These are phyloP conservation scores for Oscheius sp. DNA, from an alignment of 2,888 invertebrate genomes.

Conservation along the genomic window DNA sequence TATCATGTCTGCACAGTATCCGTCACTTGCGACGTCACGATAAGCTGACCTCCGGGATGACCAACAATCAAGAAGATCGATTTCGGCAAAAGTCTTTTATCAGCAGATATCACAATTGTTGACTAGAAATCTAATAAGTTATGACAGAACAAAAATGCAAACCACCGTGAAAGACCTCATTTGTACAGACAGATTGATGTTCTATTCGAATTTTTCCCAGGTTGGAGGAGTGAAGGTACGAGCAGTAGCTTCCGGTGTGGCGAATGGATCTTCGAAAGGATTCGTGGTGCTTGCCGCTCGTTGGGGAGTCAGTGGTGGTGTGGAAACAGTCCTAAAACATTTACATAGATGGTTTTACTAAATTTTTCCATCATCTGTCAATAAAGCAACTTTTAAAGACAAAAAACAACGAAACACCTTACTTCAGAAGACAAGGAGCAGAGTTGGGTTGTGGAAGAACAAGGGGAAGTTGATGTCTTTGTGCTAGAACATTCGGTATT, in stretches of 20 bases:
- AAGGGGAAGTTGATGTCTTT: neutral
- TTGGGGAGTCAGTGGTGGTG: neutral
- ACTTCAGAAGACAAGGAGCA: neutral
- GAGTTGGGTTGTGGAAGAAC: conserved; percentile 2
- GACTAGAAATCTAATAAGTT: neutral
- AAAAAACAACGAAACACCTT: conserved; percentile 2
- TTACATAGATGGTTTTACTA: no score
- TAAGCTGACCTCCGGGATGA: no score
- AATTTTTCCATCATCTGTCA: no score
- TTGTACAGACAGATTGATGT: conserved; percentile 25
- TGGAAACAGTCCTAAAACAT: neutral
- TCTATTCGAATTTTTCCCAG: conserved; percentile 24
- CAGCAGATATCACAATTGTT: no score
- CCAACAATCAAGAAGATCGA: no score
- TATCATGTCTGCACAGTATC: no score
- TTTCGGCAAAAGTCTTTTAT: no score
- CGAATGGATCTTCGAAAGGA: conserved; percentile 18
- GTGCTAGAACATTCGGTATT: no score
- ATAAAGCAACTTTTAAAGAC: no score
- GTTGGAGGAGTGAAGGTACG: neutral
- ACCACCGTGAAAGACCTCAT: neutral
- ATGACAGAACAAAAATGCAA: conserved; percentile 10
- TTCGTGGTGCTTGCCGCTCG: neutral
- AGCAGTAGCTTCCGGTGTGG: conserved; percentile 8
- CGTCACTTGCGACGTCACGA: no score